Conservation (phyloP, 30 jellyfish, hydroid and myxozoan genomes). For the Aurelia coerulea region DNA sequence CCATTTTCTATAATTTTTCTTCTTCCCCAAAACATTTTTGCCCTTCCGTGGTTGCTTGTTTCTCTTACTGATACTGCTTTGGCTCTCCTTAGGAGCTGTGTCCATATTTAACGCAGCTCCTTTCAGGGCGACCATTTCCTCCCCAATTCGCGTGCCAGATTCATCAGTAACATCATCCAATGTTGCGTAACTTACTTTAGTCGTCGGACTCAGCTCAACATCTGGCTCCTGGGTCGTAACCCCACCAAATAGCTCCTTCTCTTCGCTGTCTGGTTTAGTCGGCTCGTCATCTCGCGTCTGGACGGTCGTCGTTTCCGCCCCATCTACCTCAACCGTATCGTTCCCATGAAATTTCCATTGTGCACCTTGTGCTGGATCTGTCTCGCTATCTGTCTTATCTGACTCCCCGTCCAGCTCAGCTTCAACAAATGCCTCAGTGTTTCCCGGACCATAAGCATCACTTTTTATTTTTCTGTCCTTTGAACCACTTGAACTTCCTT, state of each 20-base stretch:
- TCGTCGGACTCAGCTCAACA: background rate
- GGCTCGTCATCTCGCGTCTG: background rate
- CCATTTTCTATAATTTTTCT: background rate
- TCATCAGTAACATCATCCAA: slow-evolving; percentile 7
- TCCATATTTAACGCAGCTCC: too few relatives aligned
- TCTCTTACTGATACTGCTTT: background rate
- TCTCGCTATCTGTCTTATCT: background rate
- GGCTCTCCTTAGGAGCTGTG: too few relatives aligned
- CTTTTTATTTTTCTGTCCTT: background rate
- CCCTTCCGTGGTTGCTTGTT: background rate
- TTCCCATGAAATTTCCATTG: background rate
- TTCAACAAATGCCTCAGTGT: background rate
- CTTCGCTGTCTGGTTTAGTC: background rate
- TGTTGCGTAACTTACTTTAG: background rate
- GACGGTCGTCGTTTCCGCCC: background rate
- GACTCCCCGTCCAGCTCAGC: background rate
- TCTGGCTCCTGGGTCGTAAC: background rate
- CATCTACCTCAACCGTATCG: background rate
- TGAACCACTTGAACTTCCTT: background rate
- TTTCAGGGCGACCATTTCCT: too few relatives aligned
- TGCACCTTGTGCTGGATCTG: background rate
- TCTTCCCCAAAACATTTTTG: background rate
- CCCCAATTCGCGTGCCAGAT: background rate
- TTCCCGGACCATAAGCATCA: background rate
- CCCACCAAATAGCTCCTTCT: slow-evolving; percentile 12